Evolutionary conservation across 2,797 vertebrate genomes (phyloP).

Genomic region (Argentina silus): DNA sequence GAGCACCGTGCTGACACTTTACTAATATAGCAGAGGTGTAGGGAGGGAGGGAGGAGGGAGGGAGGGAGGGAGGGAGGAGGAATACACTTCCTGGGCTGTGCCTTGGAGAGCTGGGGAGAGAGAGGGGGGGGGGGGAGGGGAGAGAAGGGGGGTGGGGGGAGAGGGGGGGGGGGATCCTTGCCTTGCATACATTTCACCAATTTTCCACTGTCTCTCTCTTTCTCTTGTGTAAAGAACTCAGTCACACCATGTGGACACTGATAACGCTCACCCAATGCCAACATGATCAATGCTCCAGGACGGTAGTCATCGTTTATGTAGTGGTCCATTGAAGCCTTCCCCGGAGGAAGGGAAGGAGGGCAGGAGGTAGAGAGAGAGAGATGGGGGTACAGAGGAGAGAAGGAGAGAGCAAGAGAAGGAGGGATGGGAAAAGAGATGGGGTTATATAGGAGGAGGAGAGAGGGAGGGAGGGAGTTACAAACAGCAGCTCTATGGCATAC

Average conservation of each 20-base stretch:
- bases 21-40: slow-evolving; percentile 32
- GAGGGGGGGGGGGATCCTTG: background rate
- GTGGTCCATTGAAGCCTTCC: too few relatives aligned
- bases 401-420: too few relatives aligned
- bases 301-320: background rate
- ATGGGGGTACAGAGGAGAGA: too few relatives aligned
- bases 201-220: background rate
- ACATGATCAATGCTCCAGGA: background rate
- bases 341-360: too few relatives aligned
- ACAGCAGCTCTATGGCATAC: too few relatives aligned
- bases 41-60: slow-evolving; percentile 23
- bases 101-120: slow-evolving; percentile 14
- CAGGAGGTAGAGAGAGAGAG: too few relatives aligned
- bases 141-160: background rate
- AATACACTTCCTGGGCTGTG: slow-evolving; percentile 40
- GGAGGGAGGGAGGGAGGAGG: slow-evolving; percentile 6
- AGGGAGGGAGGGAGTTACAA: too few relatives aligned
- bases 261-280: background rate
- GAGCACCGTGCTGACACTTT: slow-evolving; percentile 32
- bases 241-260: background rate
- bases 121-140: slow-evolving; percentile 17
- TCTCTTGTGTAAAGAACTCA: background rate
- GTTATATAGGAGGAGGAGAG: too few relatives aligned
- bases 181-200: background rate
- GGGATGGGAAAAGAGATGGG: too few relatives aligned